Percentiles rank a stretch among this genome's conserved stretches.
Conservation (phyloP, 2,113 vertebrate genomes). For the Pao palembangensis region DNA sequence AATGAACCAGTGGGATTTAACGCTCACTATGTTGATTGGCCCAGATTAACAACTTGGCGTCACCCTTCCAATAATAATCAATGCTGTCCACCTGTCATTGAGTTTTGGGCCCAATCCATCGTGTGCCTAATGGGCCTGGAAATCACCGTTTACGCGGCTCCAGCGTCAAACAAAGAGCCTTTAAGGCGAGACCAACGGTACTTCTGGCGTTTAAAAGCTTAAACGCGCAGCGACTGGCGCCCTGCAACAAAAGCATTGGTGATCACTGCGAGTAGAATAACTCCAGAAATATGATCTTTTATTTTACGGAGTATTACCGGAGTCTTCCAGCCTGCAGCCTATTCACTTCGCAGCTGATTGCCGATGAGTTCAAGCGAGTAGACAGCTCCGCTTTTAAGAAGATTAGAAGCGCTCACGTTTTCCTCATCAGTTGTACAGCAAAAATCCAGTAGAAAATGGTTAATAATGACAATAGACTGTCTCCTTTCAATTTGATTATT, state of each 20-base stretch:
- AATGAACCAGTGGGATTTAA: background rate
- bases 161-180: slow-evolving; percentile 68
- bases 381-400: slow-evolving; percentile 71
- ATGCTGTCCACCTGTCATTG: slow-evolving; percentile 51
- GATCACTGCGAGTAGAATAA: too few species aligned
- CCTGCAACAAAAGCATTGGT: background rate
- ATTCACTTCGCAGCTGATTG: slow-evolving; percentile 50
- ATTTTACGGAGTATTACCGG: slow-evolving; percentile 1
- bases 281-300: background rate
- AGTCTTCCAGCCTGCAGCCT: slow-evolving; percentile 12
- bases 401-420: slow-evolving; percentile 72
- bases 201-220: slow-evolving; percentile 31
- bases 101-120: slow-evolving; percentile 69
- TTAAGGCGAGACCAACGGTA: slow-evolving; percentile 66
- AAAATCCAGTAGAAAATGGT: slow-evolving; percentile 53
- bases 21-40: background rate
- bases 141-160: slow-evolving; percentile 72
- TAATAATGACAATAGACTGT: slow-evolving; percentile 43
- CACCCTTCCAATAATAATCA: slow-evolving; percentile 53
- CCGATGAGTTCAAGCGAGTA: slow-evolving; percentile 70
- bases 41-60: slow-evolving; percentile 31
- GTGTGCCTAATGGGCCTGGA: slow-evolving; percentile 76
- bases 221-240: slow-evolving; percentile 18
- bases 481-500: slow-evolving; percentile 30
- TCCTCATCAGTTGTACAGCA: slow-evolving; percentile 47